These are phyloP conservation scores for Aphaenogaster ashmeadi DNA, from an alignment of 1,140 invertebrate genomes.

Conservation along the genomic window DNA sequence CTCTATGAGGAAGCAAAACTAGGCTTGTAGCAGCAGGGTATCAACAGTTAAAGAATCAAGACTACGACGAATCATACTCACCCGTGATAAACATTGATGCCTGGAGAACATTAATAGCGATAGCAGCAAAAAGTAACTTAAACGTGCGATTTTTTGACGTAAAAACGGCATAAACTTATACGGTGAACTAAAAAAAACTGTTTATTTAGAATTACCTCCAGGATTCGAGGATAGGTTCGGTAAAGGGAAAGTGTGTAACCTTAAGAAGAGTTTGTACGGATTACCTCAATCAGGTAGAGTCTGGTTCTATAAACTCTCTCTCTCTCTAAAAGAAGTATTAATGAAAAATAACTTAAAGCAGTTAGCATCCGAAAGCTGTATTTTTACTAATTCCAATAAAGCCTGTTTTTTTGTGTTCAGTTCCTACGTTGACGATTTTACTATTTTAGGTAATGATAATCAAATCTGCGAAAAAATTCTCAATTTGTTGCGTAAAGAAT, in stretches of 20 bases:
- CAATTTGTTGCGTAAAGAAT: not conserved
- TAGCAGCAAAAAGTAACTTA: constrained; percentile 4
- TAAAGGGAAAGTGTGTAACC: not conserved
- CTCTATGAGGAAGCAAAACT: too few species aligned
- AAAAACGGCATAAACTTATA: constrained; percentile 34
- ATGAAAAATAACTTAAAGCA: not conserved
- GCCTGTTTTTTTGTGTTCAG: not conserved
- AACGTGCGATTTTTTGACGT: constrained; percentile 12
- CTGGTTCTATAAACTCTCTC: constrained; percentile 22
- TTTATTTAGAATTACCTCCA: constrained; percentile 12
- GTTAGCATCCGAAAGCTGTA: not conserved
- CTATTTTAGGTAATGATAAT: not conserved
- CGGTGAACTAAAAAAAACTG: not conserved
- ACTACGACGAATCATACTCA: constrained; percentile 48
- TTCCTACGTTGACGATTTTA: not conserved
- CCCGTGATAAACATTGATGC: constrained; percentile 25
- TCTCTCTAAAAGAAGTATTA: not conserved
- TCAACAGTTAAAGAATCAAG: constrained; percentile 19
- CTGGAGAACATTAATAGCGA: not conserved
- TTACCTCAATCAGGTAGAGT: not conserved
- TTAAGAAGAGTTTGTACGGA: constrained; percentile 31
- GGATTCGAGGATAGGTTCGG: not conserved
- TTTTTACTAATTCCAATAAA: not conserved
- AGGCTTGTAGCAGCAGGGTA: constrained; percentile 35
- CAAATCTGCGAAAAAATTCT: not conserved